Conservation (phyloP, 1,140 invertebrate genomes). For the Anastrepha ludens region DNA sequence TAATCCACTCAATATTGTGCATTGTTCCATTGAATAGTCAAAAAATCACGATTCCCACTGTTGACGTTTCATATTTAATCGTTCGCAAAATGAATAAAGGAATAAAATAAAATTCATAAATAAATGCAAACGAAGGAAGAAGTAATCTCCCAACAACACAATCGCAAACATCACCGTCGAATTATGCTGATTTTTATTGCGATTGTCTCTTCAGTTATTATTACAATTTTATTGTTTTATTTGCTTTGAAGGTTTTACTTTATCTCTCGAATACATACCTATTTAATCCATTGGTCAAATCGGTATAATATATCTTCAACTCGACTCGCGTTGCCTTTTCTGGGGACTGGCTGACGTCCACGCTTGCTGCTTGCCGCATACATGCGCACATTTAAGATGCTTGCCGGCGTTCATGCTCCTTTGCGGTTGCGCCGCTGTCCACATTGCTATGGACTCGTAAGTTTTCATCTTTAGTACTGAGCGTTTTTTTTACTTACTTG, state of each 20-base stretch:
- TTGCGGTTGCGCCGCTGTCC: conserved; percentile 16
- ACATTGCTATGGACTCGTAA: conserved; percentile 46
- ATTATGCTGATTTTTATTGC: conserved; percentile 51
- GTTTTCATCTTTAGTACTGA: conserved; percentile 42
- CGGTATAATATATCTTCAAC: conserved; percentile 41
- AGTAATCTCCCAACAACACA: conserved; percentile 8
- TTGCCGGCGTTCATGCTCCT: background rate
- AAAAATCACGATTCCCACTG: conserved; percentile 21
- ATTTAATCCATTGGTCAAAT: conserved; percentile 51
- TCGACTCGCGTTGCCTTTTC: conserved; percentile 25
- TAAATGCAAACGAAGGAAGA: background rate
- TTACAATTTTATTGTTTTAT: conserved; percentile 51
- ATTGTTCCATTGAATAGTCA: conserved; percentile 45
- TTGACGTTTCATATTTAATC: conserved; percentile 2
- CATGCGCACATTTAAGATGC: conserved; percentile 39
- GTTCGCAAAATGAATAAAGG: background rate
- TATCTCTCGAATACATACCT: background rate
- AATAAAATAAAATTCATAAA: background rate
- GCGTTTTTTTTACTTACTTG: background rate
- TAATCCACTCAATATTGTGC: background rate
- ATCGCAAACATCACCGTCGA: conserved; percentile 15
- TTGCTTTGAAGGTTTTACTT: background rate
- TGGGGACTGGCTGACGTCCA: background rate
- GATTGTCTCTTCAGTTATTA: conserved; percentile 41
- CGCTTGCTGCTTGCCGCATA: background rate